These are phyloP conservation scores for Dysidea cf. avara DNA, from an alignment of 37 sponge, comb jelly and placozoan genomes.

Conservation along the genomic window DNA sequence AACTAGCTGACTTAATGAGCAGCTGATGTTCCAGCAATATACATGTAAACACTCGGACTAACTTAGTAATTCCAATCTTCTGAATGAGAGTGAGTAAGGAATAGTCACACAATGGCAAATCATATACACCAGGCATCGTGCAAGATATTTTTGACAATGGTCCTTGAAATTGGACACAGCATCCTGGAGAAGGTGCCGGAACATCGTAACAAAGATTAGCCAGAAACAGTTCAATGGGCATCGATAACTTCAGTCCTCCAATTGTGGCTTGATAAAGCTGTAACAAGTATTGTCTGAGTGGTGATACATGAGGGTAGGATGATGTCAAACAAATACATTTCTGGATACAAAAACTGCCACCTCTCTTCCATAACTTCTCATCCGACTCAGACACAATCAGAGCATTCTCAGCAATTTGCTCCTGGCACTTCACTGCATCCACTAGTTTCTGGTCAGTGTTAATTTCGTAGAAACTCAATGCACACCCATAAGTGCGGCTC, in stretches of 20 bases:
- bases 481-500: conserved; percentile 59
- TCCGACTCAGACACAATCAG: not conserved
- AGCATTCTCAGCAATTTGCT: conserved; percentile 19
- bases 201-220: conserved; percentile 79
- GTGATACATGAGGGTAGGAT: conserved; percentile 44
- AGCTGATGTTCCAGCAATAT: conserved; percentile 90
- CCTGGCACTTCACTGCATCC: conserved; percentile 46
- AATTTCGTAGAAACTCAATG: conserved; percentile 64
- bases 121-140: conserved; percentile 11
- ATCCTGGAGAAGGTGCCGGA: conserved; percentile 69
- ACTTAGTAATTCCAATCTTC: conserved; percentile 50
- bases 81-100: conserved; percentile 70
- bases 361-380: conserved; percentile 41
- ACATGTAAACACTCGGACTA: conserved; percentile 71
- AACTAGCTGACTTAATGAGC: conserved; percentile 68
- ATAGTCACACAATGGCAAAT: conserved; percentile 86
- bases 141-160: conserved; percentile 53
- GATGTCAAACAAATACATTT: conserved; percentile 72
- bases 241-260: conserved; percentile 19
- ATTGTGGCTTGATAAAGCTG: conserved; percentile 57
- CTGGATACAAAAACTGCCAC: conserved; percentile 20
- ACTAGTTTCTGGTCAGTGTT: conserved; percentile 18
- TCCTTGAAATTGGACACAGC: conserved; percentile 51
- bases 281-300: conserved; percentile 41
- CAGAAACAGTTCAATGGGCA: conserved; percentile 83